These are phyloP conservation scores for Phrixothrix hirtus DNA, from an alignment of 2,888 invertebrate species.

Conservation along the genomic window DNA sequence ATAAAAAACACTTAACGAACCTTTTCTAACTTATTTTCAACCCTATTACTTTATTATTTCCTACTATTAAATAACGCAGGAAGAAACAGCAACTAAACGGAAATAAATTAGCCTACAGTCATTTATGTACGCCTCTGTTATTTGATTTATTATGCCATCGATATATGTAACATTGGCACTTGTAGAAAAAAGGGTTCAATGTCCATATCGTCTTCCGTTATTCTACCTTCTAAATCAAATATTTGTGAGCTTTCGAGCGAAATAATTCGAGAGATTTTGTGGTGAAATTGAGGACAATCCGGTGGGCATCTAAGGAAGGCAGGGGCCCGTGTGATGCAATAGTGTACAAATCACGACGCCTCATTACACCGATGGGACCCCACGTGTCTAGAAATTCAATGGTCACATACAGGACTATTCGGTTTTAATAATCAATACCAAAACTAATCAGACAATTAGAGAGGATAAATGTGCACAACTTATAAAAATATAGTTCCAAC, in stretches of 20 bases:
- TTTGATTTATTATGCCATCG: conserved; percentile 14
- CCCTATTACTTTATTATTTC: no score
- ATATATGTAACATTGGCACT: conserved; percentile 13
- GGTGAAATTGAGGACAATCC: conserved; percentile 43
- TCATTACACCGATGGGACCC: conserved; percentile 42
- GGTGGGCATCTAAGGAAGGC: conserved; percentile 42
- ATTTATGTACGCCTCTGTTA: conserved; percentile 15
- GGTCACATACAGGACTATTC: conserved; percentile 3
- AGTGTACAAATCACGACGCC: conserved; percentile 50
- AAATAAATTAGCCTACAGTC: conserved; percentile 19
- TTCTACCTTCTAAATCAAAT: conserved; percentile 36
- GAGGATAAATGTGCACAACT: no score
- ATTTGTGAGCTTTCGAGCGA: conserved; percentile 35
- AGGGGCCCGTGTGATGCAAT: conserved; percentile 47
- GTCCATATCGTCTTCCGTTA: conserved; percentile 15
- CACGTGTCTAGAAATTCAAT: conserved; percentile 29
- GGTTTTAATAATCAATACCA: background rate
- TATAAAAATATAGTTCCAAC: no score
- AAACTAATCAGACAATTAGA: no score
- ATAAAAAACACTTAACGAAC: conserved; percentile 37
- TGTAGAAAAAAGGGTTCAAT: conserved; percentile 16
- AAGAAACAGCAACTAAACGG: conserved; percentile 2
- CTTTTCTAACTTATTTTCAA: conserved; percentile 21
- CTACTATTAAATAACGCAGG: no score
- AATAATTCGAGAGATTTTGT: conserved; percentile 33